Evolutionary conservation across 2,113 vertebrate genomes (phyloP).

Genomic region (Embiotoca jacksoni): DNA sequence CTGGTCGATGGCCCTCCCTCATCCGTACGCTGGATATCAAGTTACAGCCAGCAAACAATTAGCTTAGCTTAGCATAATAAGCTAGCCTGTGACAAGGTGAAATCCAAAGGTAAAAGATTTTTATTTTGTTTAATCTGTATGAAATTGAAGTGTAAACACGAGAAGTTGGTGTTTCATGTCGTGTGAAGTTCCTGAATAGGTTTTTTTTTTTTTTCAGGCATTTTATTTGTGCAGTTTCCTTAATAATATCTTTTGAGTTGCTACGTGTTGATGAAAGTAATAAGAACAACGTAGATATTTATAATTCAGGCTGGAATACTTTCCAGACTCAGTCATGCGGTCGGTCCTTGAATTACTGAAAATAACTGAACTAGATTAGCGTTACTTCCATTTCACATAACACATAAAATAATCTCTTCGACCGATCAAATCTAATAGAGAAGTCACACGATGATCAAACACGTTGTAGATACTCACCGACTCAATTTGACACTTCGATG

Average conservation of each 20-base stretch:
- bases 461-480: constrained; percentile 40
- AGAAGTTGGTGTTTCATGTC: neutral
- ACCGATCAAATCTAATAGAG: neutral
- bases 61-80: neutral
- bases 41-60: neutral
- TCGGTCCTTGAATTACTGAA: constrained; percentile 11
- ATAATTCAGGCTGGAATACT: constrained; percentile 25
- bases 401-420: neutral
- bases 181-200: too few relatives aligned
- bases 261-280: neutral
- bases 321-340: constrained; percentile 6
- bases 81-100: too few relatives aligned
- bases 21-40: neutral
- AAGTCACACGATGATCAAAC: neutral
- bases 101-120: neutral
- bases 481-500: constrained; percentile 52
- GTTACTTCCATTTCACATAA: too few relatives aligned
- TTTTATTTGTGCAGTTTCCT: too few relatives aligned
- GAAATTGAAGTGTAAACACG: neutral
- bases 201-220: neutral
- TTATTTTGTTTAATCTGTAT: too few relatives aligned
- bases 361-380: neutral
- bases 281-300: constrained; percentile 1
- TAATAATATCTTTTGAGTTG: too few relatives aligned
- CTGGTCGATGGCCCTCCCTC: neutral